Evolutionary conservation across 2,888 invertebrate species (phyloP), one percentile per base, ranked within the genome.

Genomic region (Neuroscelio doddi): DNA sequence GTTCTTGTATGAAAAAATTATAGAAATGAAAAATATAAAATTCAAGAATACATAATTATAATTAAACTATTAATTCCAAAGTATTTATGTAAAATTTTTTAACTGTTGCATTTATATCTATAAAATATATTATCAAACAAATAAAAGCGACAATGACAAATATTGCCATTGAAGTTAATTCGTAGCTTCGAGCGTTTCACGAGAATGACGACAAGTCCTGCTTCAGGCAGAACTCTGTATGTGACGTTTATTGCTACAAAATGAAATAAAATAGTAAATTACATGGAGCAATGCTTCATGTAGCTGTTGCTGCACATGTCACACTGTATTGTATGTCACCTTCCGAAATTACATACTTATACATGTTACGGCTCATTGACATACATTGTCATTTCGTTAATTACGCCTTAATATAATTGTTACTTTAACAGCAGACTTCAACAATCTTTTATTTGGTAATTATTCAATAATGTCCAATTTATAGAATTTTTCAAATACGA

Each of bases 241-340:
- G 39, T 61, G 56, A 56, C 65, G 41, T 65, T 61, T 61, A 65
- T 65, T 65, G 57, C 51, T 42, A 47, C 46, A 36, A 56, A 42
- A 42, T 42, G 41, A 26, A 42, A 42, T 42, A 42, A 42, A 42
- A 26, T 42, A 14, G 41, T 42, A 56, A 56, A 59, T 65, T 65
- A 59, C 59, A 61, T 30, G 51, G 7, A 46, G 55, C 55, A 50
- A 58, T 55, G 34, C 44, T 47, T 49, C 64, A 58, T 58, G 42
- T 41, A 29, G 42, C 41, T 51, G 50, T 55, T 56, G 51, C 46
- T 36, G 42, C 50, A 39, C 41, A 34, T 21, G 46, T 34, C 32
- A 51, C 36, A 4, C 36, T 34, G 15, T 57, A 52, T 46, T 3
- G 26, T 9, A 10, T 29, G 32, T 34, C 30, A 34, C 21, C 26